A percentile compares a stretch with the other conserved stretches of the same genome.
phyloP scores from a whole-genome alignment of 2,797 vertebrate genomes.

The Babyrousa celebensis region DNA sequence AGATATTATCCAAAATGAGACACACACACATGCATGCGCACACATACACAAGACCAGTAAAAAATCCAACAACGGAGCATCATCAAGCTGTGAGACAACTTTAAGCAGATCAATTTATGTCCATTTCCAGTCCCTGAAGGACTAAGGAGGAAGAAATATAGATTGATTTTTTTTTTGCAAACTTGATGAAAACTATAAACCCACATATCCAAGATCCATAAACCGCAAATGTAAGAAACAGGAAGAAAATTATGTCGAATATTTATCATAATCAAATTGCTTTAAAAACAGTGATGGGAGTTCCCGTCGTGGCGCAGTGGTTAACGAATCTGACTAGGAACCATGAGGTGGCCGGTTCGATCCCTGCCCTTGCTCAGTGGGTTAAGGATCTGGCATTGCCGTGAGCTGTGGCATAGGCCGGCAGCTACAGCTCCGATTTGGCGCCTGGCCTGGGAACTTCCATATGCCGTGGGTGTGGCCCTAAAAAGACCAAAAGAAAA shows the following conservation, averaged over 20 bases:
- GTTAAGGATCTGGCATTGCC: too few species aligned
- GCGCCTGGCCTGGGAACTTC: too few species aligned
- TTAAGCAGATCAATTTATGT: background rate
- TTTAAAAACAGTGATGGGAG: background rate
- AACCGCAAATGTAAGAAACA: background rate
- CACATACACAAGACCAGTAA: background rate
- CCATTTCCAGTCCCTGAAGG: background rate
- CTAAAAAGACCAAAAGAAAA: too few species aligned
- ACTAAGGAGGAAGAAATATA: background rate
- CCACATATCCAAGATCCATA: background rate
- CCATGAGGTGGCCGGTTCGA: too few species aligned
- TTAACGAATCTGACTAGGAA: too few species aligned
- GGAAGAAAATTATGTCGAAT: background rate
- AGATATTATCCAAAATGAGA: background rate
- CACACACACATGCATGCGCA: background rate
- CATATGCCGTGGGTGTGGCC: too few species aligned
- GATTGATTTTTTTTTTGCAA: background rate
- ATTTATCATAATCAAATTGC: background rate
- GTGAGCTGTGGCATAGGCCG: too few species aligned
- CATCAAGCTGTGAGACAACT: background rate
- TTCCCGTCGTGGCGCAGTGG: too few species aligned
- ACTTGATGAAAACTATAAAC: conserved; percentile 9
- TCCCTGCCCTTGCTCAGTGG: too few species aligned
- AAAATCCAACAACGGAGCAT: background rate
- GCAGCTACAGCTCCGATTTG: too few species aligned